Conservation (phyloP, 1,140 invertebrate species). For the Drosophila bocki region DNA sequence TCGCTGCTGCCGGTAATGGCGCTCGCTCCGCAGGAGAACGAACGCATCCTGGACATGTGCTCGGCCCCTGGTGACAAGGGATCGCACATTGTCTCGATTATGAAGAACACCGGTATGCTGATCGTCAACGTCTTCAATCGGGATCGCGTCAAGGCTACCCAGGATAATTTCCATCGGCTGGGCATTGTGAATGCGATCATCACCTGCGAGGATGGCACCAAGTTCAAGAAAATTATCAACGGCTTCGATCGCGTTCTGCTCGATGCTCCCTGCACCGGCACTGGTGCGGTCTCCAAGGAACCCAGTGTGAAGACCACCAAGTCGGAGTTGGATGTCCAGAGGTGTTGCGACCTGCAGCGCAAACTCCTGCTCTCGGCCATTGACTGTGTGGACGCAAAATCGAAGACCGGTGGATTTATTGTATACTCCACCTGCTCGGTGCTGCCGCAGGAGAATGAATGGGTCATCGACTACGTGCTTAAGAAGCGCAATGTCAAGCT, state of each 20-base stretch:
- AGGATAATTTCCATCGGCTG: constrained; percentile 98
- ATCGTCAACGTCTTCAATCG: constrained; percentile 98
- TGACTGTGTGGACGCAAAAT: constrained; percentile 97
- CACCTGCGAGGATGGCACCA: constrained; percentile 94
- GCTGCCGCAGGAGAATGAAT: constrained; percentile 99
- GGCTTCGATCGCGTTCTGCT: constrained; percentile 98
- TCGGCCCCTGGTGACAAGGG: constrained; percentile 99
- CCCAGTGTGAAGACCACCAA: constrained; percentile 97
- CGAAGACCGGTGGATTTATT: constrained; percentile 95
- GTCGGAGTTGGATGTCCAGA: constrained; percentile 95
- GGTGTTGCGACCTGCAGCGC: constrained; percentile 96
- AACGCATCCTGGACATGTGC: constrained; percentile 98
- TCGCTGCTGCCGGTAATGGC: constrained; percentile 99
- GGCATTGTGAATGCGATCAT: constrained; percentile 98
- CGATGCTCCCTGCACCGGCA: constrained; percentile 99
- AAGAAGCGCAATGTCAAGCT: constrained; percentile 97
- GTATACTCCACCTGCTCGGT: constrained; percentile 99
- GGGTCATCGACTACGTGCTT: constrained; percentile 97
- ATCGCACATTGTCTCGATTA: constrained; percentile 97
- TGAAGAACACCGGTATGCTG: constrained; percentile 99
- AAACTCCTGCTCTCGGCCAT: constrained; percentile 98
- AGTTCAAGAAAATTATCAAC: constrained; percentile 93
- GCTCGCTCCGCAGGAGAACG: constrained; percentile 97
- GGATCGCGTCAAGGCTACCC: constrained; percentile 96
- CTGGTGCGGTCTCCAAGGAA: constrained; percentile 99